Evolutionary conservation across 2,888 invertebrate species (phyloP), one percentile per base, ranked within the genome.

Genomic region (Choreutis nemorana): DNA sequence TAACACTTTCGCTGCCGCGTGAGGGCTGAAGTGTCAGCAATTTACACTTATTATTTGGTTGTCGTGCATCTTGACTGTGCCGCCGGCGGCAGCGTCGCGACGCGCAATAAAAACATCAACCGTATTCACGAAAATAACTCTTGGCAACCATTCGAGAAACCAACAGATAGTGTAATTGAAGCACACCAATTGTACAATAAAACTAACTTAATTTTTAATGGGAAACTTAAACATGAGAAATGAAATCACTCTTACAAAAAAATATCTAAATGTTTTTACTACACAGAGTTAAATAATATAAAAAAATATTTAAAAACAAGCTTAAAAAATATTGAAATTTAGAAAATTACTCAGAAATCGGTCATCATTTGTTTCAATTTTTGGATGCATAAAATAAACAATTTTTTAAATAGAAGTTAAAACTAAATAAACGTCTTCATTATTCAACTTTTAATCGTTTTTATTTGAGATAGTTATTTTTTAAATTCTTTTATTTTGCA

Each of bases 71-170:
- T 52, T n/a, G n/a, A 48, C 40, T 54, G 51, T 55, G 55, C 55
- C 54, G 55, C 55, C 54, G 55, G 47, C 56, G 51, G 46, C 56
- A 58, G 42, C 51, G 53, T 39, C 49, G 71, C 70, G 68, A 53
- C 59, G 57, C 62, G 64, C 75, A 77, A 77, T 77, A 78, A 78
- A 78, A 77, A 72, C 78, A 77, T 73, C 78, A 70, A 65, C 71
- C 59, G 60, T 65, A 64, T 68, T 65, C 63, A 77, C 78, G 66
- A 67, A 77, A 78, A 78, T 78, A 78, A 72, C 78, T 78, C 73
- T 77, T 78, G 78, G 78, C 78, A 75, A 48, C 55, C 57, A 56
- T 54, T 61, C 70, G 61, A 52, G 55, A 59, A 55, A 52, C 60
- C 48, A 59, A 60, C 61, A 57, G 64, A 66, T 59, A 64, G 59